Base-by-base conservation (phyloP, 1,140 invertebrate genomes). In the Theocolax elegans region DNA sequence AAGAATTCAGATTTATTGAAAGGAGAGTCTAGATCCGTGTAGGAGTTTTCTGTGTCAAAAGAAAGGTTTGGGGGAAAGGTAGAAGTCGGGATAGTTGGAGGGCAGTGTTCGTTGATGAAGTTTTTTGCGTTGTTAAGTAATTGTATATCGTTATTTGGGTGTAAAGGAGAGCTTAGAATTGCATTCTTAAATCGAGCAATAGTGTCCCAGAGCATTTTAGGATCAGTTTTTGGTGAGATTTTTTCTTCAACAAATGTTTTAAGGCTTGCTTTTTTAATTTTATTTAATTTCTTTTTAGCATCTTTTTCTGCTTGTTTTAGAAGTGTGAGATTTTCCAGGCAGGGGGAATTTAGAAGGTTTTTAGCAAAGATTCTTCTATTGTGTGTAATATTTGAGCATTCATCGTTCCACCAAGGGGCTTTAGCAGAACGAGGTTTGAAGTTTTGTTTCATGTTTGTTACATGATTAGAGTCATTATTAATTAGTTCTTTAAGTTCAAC, bases 1-100 rank as follows among this genome's bases (percentile, higher is more conserved):
- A 1, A 19, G 4, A 2, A 65, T n/a, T 38, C 70, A 75, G 2
- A 71, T 40, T 12, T 63, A 71, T 19, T 73, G 72, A 15, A 75
- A 25, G 48, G 48, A 49, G 19, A 4, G 13, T 49, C 48, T 6
- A 49, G 48, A 3, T 10, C 8, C 3, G 3, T 3, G 48, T 7
- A 49, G n/a, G 4, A 2, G 19, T 49, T n/a, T 9, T 10, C 17
- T 6, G 9, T 13, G 4, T 10, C 6, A n/a, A 13, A n/a, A 7
- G 6, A 9, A 46, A 46, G 17, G 44, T 6, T 10, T 35, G 31
- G 31, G 10, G 31, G 4, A 10, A 35, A 35, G 4, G 48, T 23
- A 19, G 48, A 15, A 13, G 48, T 49, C 9, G n/a, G 48, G 9
- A n/a, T 13, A 17, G n/a, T 7, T 17, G 31, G 31, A 10, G 46